Conservation (phyloP, 37 sponge, comb jelly and placozoan species). For the Lycopodina hypogea region DNA sequence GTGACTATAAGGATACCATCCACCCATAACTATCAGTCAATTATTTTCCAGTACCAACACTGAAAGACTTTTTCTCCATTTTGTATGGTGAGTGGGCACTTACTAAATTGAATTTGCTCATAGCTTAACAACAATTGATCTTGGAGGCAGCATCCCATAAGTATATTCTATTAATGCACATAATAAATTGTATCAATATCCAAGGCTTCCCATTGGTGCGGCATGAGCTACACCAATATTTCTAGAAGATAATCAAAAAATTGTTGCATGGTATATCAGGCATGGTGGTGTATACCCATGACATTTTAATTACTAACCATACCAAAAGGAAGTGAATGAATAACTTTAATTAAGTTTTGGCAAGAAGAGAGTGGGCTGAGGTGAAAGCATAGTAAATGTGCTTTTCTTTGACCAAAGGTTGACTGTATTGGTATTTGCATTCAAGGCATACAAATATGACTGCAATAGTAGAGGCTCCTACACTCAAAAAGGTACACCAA, state of each 20-base stretch:
- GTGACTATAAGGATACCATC: constrained; percentile 26
- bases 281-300: constrained; percentile 21
- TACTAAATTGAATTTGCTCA: constrained; percentile 19
- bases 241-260: constrained; percentile 24
- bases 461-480: constrained; percentile 14
- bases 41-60: constrained; percentile 22
- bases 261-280: constrained; percentile 3
- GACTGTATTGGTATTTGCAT: constrained; percentile 16
- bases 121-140: constrained; percentile 26
- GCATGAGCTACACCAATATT: constrained; percentile 39
- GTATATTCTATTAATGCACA: constrained; percentile 16
- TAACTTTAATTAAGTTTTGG: constrained; percentile 20
- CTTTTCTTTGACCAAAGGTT: constrained; percentile 11
- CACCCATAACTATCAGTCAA: constrained; percentile 13
- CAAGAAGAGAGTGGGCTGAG: constrained; percentile 18
- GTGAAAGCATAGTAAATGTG: constrained; percentile 16
- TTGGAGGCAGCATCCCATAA: constrained; percentile 12
- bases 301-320: constrained; percentile 29
- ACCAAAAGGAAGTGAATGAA: constrained; percentile 6
- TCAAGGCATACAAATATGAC: constrained; percentile 1
- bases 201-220: constrained; percentile 48
- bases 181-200: constrained; percentile 22
- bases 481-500: constrained; percentile 19
- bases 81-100: constrained; percentile 17
- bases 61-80: constrained; percentile 8